Evolutionary conservation across 2,797 vertebrate species (phyloP).

Genomic region (Eulemur coronatus): DNA sequence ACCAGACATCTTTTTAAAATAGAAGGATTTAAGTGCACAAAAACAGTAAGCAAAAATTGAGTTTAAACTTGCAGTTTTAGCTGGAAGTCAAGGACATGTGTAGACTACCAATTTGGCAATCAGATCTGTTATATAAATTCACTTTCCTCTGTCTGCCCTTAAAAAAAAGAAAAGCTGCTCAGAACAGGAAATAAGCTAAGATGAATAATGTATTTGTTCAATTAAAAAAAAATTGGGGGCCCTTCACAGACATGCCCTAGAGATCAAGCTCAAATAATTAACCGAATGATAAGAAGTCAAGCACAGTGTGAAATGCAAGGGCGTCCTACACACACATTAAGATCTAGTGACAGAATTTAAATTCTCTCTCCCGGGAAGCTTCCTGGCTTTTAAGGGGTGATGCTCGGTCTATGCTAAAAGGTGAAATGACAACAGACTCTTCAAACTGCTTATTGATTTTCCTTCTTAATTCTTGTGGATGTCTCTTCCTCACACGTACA

Average conservation of each 20-base stretch:
- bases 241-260: background rate
- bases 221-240: background rate
- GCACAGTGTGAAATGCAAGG: background rate
- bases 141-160: background rate
- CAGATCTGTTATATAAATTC: background rate
- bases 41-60: background rate
- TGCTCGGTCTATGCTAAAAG: fast-evolving
- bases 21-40: background rate
- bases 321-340: fast-evolving
- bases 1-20: background rate
- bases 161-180: background rate
- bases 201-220: conserved; percentile 52
- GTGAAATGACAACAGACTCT: fast-evolving
- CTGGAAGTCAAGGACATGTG: background rate
- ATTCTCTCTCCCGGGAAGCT: background rate
- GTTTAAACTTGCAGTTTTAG: background rate
- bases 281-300: background rate
- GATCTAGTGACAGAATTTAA: fast-evolving
- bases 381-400: background rate
- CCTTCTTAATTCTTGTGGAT: fast-evolving
- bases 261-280: background rate
- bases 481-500: background rate
- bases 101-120: background rate
- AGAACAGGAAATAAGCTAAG: background rate
- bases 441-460: background rate